Evolutionary conservation across 2,113 vertebrate genomes (phyloP).

Genomic region (Toxotes jaculatrix): DNA sequence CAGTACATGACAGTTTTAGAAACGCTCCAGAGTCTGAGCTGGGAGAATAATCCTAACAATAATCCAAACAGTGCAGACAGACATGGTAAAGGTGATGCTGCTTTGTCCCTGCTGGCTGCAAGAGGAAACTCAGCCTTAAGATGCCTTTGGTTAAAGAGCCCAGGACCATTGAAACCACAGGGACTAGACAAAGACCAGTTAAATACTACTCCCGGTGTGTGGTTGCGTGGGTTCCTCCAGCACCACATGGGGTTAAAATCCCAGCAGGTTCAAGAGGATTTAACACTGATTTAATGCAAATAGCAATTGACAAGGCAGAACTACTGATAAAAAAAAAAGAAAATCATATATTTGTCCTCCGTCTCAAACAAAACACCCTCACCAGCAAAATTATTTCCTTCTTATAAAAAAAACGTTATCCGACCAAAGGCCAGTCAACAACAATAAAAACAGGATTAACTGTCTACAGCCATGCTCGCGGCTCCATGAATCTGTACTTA

Average conservation of each 20-base stretch:
- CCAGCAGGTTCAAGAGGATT: conserved; percentile 4
- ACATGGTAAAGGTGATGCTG: neutral
- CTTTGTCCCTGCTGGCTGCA: neutral
- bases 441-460: neutral
- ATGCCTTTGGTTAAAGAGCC: conserved; percentile 18
- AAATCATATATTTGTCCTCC: neutral
- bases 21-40: neutral
- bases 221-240: neutral
- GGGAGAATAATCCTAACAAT: conserved; percentile 30
- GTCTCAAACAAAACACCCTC: no score
- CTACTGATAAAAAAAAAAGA: neutral
- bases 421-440: neutral
- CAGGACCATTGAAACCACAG: neutral
- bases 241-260: neutral
- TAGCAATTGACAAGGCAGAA: neutral
- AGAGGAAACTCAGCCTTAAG: conserved; percentile 7
- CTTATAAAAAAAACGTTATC: neutral
- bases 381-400: neutral
- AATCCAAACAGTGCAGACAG: conserved; percentile 29
- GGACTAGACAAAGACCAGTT: neutral
- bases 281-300: neutral
- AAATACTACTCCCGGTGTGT: neutral
- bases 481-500: no score
- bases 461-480: no score
- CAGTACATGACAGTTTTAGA: conserved; percentile 3